Evolutionary conservation across 2,113 vertebrate species (phyloP).

Genomic region (Probosciger aterrimus): DNA sequence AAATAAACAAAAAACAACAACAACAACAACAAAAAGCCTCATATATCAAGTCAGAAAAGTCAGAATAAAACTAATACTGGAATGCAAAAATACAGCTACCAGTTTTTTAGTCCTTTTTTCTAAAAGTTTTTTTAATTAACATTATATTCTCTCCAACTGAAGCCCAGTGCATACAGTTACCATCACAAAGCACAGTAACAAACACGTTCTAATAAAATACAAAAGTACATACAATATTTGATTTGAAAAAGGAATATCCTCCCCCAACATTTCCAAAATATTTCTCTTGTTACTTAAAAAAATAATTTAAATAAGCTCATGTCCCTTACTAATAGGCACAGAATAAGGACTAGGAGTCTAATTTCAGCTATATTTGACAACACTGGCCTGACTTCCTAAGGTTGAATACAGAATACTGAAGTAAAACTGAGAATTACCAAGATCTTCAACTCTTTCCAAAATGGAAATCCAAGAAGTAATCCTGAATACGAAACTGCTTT

Average conservation of each 20-base stretch:
- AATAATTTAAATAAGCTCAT: not conserved
- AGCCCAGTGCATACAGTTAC: not conserved
- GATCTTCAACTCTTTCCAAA: not conserved
- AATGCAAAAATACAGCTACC: not conserved
- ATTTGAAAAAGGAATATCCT: not conserved
- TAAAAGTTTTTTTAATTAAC: not conserved
- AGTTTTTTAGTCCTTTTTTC: not conserved
- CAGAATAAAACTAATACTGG: not conserved
- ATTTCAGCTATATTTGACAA: not conserved
- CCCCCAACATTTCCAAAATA: not conserved
- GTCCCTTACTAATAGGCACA: not conserved
- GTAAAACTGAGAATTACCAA: not conserved
- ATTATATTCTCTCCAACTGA: not conserved
- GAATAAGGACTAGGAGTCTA: not conserved
- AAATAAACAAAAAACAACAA: not conserved
- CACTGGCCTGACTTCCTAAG: not conserved
- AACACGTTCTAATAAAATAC: not conserved
- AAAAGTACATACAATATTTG: not conserved
- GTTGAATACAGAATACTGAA: not conserved
- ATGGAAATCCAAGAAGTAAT: not conserved
- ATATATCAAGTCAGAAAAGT: not conserved
- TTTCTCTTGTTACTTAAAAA: not conserved
- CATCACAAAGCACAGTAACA: not conserved
- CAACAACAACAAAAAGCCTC: not conserved
- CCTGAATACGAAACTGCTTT: not conserved